Evolutionary conservation across 2,797 vertebrate species (phyloP), one percentile per base, ranked within the genome.

Genomic region (Orestias chungarensis): DNA sequence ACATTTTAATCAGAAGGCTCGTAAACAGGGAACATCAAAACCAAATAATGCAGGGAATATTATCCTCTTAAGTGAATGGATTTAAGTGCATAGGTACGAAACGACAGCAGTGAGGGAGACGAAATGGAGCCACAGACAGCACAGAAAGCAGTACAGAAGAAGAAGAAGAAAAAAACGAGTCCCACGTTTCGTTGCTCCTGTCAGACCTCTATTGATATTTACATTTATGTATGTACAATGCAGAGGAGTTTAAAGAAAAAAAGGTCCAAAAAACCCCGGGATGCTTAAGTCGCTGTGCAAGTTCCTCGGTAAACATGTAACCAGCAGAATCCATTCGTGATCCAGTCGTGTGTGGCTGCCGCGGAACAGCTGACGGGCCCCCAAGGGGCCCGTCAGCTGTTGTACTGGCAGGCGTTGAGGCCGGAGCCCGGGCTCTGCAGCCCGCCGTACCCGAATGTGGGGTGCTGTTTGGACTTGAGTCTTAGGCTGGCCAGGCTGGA

Each of bases 391-490:
- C 88, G 95, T 99, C 97, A 97, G 93, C 97, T 99, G 94, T 98
- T 99, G 91, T 99, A 99, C 87, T 99, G 98, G 85, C 98, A 99
- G 23, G 98, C 97, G 87, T 98, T 98, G 81, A 98, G 96, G 75
- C 96, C 94, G 6, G 97, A 95, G 1, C 95, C 96, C 31, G 97
- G 96, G 82, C 96, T 97, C 89, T 98, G 97, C 93, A 99, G 92
- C 80, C 96, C 93, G 90, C 96, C 95, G 93, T 99, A 99, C 90
- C 96, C 96, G 82, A 99, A 99, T 23, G 96, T 95, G 3, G 97
- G 97, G 83, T 99, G 98, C 87, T 98, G 98, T 89, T 99, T 99
- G 86, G 97, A 97, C 91, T 99, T 99, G 79, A 99, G 98, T 95
- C 98, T 95, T 78, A 99, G 96, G 57, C 96, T 96, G 79, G 97